Evolutionary conservation across 2,113 vertebrate species (phyloP).

Genomic region (Corythoichthys haematopterus): DNA sequence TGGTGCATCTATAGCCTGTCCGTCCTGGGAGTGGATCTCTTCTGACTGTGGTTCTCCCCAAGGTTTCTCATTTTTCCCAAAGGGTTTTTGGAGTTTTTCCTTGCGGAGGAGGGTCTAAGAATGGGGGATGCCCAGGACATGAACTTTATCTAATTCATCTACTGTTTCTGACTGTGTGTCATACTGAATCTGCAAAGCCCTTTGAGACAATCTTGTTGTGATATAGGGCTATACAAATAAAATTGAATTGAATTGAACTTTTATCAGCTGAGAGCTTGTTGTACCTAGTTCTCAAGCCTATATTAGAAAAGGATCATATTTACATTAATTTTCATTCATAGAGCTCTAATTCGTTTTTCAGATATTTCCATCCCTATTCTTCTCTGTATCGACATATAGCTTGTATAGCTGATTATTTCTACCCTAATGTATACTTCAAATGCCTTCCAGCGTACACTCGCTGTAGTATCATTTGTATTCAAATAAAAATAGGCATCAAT

Average conservation of each 20-base stretch:
- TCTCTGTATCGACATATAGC: neutral
- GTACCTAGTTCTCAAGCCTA: neutral
- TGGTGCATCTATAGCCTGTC: too few relatives aligned
- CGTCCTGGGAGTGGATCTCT: too few relatives aligned
- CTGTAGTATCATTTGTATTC: neutral
- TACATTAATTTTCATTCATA: neutral
- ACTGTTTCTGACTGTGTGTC: too few relatives aligned
- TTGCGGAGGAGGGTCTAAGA: too few relatives aligned
- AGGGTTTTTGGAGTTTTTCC: too few relatives aligned
- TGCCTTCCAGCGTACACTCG: neutral
- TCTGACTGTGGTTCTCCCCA: too few relatives aligned
- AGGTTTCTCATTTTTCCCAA: too few relatives aligned
- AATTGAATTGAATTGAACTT: neutral
- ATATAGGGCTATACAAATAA: neutral
- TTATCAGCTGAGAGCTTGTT: conserved; percentile 2
- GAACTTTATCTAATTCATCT: too few relatives aligned
- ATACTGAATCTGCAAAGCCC: too few relatives aligned
- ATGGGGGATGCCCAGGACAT: too few relatives aligned
- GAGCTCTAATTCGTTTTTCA: neutral
- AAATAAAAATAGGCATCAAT: neutral
- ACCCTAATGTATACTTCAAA: conserved; percentile 6
- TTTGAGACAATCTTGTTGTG: too few relatives aligned
- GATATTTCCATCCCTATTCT: neutral
- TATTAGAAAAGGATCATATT: neutral
- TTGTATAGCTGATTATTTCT: conserved; percentile 1